Percentiles rank a stretch among this genome's conserved stretches.
Evolutionary conservation across 1,140 invertebrate genomes (phyloP).

Genomic region (Thalassaphorura encarpata): DNA sequence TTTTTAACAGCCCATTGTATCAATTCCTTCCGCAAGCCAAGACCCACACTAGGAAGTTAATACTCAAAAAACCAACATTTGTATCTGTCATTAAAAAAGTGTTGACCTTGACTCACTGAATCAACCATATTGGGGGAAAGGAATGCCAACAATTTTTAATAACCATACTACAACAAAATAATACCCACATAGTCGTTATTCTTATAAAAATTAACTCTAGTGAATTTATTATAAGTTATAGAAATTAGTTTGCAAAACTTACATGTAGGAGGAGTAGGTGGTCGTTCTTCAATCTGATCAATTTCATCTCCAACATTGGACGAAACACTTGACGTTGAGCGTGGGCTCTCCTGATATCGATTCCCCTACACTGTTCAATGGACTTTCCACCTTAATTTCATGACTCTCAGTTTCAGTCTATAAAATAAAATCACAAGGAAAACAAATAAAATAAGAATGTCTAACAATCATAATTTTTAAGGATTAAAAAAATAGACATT

Average conservation of each 20-base stretch:
- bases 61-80: too few species aligned
- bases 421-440: neutral
- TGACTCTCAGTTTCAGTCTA: neutral
- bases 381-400: slow-evolving; percentile 20
- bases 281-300: too few species aligned
- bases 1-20: too few species aligned
- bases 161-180: neutral
- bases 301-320: slow-evolving; percentile 16
- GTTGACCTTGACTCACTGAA: too few species aligned
- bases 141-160: too few species aligned
- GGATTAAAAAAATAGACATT: neutral
- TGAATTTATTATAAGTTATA: neutral
- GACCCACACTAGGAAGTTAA: too few species aligned
- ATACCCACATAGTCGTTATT: neutral
- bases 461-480: neutral
- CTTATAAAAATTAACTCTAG: neutral
- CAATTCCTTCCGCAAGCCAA: too few species aligned
- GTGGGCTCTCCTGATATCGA: slow-evolving; percentile 16
- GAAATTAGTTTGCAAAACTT: slow-evolving; percentile 5
- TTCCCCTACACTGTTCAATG: slow-evolving; percentile 28
- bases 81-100: too few species aligned
- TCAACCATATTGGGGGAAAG: too few species aligned
- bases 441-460: neutral
- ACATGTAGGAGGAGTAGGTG: too few species aligned
- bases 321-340: slow-evolving; percentile 14